A percentile compares a stretch with the other conserved stretches of the same genome.
phyloP scores from a whole-genome alignment of 2,797 vertebrate species.

The Spinus pinus region DNA sequence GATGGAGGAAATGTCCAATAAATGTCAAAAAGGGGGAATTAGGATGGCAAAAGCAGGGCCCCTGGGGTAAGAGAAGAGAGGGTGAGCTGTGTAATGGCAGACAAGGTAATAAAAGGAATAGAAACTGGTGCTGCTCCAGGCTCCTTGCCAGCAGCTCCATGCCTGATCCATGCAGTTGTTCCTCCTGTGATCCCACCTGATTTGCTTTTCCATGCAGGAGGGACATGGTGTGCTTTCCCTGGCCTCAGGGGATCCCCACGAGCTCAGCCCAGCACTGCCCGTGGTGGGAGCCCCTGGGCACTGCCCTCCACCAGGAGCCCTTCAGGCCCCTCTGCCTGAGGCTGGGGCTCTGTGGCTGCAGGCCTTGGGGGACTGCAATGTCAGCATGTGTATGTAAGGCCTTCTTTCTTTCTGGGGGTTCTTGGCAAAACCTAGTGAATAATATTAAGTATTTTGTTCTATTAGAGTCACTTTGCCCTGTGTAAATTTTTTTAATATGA shows the following conservation, averaged over 20 bases:
- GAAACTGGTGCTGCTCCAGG: not conserved
- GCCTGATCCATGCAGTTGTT: not conserved
- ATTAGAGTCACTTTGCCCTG: not conserved
- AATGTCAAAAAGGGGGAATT: not conserved
- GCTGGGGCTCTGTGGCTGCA: not conserved
- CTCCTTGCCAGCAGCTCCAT: not conserved
- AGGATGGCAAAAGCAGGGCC: not conserved
- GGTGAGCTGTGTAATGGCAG: not conserved
- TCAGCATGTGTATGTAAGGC: fast-evolving
- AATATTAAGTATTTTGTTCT: not conserved
- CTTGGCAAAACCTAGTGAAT: not conserved
- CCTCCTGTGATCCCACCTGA: not conserved
- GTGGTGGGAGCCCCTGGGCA: no score
- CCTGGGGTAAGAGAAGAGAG: not conserved
- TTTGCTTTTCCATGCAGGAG: not conserved
- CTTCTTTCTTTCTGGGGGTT: not conserved
- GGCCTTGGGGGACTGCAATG: fast-evolving
- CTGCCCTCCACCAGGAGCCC: no score
- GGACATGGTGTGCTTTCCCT: not conserved
- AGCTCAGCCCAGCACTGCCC: not conserved
- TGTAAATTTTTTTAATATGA: not conserved
- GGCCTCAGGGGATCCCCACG: not conserved
- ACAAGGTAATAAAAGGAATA: not conserved
- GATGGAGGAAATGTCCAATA: not conserved
- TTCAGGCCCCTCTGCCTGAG: fast-evolving